Evolutionary conservation across 2,888 invertebrate species (phyloP), one percentile per base, ranked within the genome.

Genomic region (Minunthozetes semirufus): DNA sequence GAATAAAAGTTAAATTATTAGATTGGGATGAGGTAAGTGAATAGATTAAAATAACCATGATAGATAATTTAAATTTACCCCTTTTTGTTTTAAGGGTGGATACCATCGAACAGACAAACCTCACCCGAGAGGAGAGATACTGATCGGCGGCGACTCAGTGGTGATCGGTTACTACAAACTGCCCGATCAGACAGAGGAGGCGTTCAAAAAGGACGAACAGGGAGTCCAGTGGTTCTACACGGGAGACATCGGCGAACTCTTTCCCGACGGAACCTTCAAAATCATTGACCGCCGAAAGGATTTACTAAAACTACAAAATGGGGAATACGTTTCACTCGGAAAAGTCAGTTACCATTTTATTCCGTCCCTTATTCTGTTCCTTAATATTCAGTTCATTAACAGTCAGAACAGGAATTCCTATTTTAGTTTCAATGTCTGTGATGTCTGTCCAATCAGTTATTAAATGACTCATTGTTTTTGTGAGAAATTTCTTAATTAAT

Each of bases 241-340:
- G n/a, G 99, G 99, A 0, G 99, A 99, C 84, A 91, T 99, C 83
- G 96, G 92, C 1, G 94, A 96, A 86, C 86, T 97, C 81, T 92
- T 94, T 81, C 86, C 88, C 53, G 96, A 99, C 84, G 99, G 99
- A 27, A 91, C 90, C 81, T 89, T 99, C 80, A 93, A 92, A 85
- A 96, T 99, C 81, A 96, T 99, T 80, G 79, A 79, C 73, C 80
- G 77, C 76, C 79, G 76, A 38, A 80, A 99, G 85, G 99, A 99
- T 86, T 87, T 99, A 80, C 95, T 99, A 61, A 99, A 99, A 84
- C 87, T 99, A 73, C 96, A 98, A 84, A 91, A 94, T 42, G 99
- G 99, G 78, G 99, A 99, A 85, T 99, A 99, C 84, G 93, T 99
- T 25, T 96, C 97, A 0, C 87, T 99, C 72, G 96, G 95, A 78